Percentiles rank a stretch among this genome's conserved stretches.
Conservation (phyloP, 2,888 invertebrate genomes). For the Ramazzottius varieornatus region DNA sequence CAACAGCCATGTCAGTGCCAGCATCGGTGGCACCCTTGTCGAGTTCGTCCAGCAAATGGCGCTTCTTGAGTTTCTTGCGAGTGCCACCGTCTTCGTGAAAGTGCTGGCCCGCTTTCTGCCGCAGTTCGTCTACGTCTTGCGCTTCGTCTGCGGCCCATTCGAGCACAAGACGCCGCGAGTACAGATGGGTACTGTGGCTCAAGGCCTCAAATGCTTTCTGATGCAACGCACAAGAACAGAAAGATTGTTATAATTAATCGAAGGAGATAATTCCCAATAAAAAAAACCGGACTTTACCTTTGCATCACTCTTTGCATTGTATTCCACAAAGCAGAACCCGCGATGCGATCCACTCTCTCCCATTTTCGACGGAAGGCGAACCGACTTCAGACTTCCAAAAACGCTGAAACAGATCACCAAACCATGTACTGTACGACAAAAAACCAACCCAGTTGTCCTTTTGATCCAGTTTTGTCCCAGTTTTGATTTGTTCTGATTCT, state of each 20-base stretch:
- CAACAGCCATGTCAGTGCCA: no score
- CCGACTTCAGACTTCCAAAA: slow-evolving; percentile 69
- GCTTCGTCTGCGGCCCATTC: slow-evolving; percentile 70
- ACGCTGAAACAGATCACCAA: slow-evolving; percentile 32
- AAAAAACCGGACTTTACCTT: slow-evolving; percentile 40
- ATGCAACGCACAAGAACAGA: slow-evolving; percentile 18
- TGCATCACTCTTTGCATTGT: slow-evolving; percentile 57
- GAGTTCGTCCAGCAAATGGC: background rate
- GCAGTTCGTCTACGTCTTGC: slow-evolving; percentile 41
- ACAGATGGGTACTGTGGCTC: slow-evolving; percentile 89
- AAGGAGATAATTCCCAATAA: background rate
- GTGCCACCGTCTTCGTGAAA: slow-evolving; percentile 7
- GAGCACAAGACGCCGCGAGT: slow-evolving; percentile 68
- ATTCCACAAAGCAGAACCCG: slow-evolving; percentile 92
- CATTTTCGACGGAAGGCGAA: slow-evolving; percentile 68
- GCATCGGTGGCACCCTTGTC: background rate
- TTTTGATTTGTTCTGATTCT: no score
- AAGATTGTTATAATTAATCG: slow-evolving; percentile 8
- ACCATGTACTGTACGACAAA: no score
- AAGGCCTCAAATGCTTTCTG: slow-evolving; percentile 72
- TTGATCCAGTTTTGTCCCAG: no score
- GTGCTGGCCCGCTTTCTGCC: slow-evolving; percentile 48
- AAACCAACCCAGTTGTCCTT: no score
- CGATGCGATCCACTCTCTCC: slow-evolving; percentile 52
- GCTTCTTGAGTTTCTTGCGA: background rate